Percentiles rank a stretch among this genome's conserved stretches.
Conservation (phyloP, 2,113 vertebrate genomes). For the Indicator maculatus region DNA sequence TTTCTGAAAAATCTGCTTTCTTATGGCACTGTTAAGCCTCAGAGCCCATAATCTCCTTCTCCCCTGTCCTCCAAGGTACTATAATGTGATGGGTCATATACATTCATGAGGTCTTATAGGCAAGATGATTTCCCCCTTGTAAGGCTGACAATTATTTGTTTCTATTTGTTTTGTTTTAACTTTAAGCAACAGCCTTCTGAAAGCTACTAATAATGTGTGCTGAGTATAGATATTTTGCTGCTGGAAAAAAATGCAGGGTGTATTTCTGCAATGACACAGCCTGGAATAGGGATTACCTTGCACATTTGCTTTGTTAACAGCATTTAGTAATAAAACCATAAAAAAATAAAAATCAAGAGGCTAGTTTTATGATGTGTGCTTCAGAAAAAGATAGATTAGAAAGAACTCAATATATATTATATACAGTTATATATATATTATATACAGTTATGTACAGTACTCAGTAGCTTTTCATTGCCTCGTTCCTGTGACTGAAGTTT, state of each 20-base stretch:
- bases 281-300: neutral
- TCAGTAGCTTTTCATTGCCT: neutral
- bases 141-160: neutral
- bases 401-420: neutral
- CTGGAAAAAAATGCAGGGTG: neutral
- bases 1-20: neutral
- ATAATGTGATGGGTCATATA: neutral
- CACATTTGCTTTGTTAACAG: neutral
- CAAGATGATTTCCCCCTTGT: neutral
- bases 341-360: neutral
- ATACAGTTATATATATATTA: too few species aligned
- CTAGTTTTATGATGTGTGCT: neutral
- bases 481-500: neutral
- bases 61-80: neutral
- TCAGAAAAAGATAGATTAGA: neutral
- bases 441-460: neutral
- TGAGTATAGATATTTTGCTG: neutral
- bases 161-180: neutral
- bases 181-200: neutral
- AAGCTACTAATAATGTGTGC: neutral
- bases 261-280: neutral
- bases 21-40: neutral
- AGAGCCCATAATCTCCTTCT: neutral
- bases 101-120: neutral
- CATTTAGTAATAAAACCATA: neutral